A percentile compares a stretch with the other conserved stretches of the same genome.
Evolutionary conservation across 2,888 invertebrate species (phyloP).

Genomic region (Octonoba sinensis): DNA sequence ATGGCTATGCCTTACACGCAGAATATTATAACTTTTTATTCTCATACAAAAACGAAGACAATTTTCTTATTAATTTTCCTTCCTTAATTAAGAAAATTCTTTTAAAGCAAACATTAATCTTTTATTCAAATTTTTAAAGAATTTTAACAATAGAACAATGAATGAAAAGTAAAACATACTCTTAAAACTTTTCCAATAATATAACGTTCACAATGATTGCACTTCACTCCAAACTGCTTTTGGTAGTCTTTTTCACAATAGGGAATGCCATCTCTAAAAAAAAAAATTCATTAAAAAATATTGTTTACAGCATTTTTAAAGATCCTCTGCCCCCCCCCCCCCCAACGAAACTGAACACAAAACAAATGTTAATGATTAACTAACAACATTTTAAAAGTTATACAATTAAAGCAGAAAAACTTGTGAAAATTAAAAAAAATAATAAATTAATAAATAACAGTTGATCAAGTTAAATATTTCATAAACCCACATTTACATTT

Average conservation of each 20-base stretch:
- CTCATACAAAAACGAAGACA: too few species aligned
- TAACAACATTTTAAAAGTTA: not conserved
- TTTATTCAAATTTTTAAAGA: too few species aligned
- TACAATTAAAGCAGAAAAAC: not conserved
- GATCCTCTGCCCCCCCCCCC: too few species aligned
- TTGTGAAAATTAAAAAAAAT: not conserved
- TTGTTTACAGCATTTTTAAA: not conserved
- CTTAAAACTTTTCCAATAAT: constrained; percentile 93
- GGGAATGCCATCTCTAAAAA: constrained; percentile 73
- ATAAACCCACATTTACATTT: too few species aligned
- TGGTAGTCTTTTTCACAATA: constrained; percentile 98
- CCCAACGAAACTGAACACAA: not conserved
- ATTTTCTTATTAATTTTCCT: not conserved
- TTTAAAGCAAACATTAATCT: too few species aligned
- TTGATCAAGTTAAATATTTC: too few species aligned
- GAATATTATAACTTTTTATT: too few species aligned
- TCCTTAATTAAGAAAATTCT: too few species aligned
- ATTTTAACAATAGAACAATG: not conserved
- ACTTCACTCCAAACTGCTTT: constrained; percentile 93
- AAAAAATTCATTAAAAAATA: not conserved
- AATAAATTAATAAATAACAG: not conserved
- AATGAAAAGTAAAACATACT: constrained; percentile 77
- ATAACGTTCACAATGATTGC: constrained; percentile 94
- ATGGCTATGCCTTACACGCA: too few species aligned
- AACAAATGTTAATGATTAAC: not conserved